Percentiles rank a stretch among this genome's conserved stretches.
These are phyloP conservation scores for Parauchenoglanis punctatus DNA, from an alignment of 2,797 vertebrate species.

Conservation along the genomic window DNA sequence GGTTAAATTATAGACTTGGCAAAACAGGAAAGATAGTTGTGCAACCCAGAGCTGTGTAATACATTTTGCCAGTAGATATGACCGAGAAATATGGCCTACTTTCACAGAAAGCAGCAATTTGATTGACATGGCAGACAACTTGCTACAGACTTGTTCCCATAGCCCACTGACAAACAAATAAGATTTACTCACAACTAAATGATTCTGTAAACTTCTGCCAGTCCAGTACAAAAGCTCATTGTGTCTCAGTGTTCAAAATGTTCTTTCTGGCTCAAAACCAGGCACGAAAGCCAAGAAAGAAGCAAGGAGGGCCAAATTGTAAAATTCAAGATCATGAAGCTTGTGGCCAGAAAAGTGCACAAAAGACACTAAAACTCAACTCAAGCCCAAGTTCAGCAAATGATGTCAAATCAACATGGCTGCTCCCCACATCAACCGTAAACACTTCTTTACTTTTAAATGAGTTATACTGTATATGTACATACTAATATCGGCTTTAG, in stretches of 20 bases:
- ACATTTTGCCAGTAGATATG: background rate
- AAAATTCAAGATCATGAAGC: background rate
- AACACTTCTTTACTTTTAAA: background rate
- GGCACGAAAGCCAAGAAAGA: background rate
- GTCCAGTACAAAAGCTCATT: background rate
- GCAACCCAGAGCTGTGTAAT: background rate
- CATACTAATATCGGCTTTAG: background rate
- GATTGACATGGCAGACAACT: background rate
- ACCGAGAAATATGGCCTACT: background rate
- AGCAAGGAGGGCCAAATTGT: background rate
- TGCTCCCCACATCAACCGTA: background rate
- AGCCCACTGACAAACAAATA: background rate
- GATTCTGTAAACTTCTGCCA: background rate
- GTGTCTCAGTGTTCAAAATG: background rate
- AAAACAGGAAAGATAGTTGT: background rate
- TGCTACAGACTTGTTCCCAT: background rate
- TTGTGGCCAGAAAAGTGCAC: background rate
- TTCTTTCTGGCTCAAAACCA: background rate
- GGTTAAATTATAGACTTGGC: background rate
- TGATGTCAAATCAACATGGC: background rate
- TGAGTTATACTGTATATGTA: background rate
- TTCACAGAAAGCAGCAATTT: background rate
- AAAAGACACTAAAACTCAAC: background rate
- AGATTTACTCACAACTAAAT: background rate
- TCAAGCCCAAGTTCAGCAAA: background rate